phyloP scores from a whole-genome alignment of 2,113 vertebrate species.

The Muscicapa adusta region DNA sequence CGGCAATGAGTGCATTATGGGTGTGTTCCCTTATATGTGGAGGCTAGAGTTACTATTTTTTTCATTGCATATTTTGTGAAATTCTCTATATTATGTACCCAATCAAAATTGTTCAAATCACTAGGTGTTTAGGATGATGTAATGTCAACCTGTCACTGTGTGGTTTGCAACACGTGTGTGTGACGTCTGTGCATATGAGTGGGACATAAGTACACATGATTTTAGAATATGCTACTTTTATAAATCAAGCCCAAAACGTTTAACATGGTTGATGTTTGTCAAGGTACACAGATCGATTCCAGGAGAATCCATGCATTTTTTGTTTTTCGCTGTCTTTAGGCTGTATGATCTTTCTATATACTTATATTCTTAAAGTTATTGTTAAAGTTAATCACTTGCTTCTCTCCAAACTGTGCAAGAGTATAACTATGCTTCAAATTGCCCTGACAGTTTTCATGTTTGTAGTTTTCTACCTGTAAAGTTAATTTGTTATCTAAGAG shows the following conservation, averaged over 20 bases:
- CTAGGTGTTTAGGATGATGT: background rate
- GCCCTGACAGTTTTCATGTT: background rate
- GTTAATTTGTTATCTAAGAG: background rate
- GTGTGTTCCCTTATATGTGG: background rate
- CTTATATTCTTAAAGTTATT: background rate
- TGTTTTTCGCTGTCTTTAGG: background rate
- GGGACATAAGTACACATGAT: background rate
- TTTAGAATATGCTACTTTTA: background rate
- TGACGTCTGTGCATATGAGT: background rate
- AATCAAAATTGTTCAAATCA: background rate
- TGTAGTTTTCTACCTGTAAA: background rate
- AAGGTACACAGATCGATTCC: background rate
- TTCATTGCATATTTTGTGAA: background rate
- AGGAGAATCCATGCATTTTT: background rate
- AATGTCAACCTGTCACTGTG: background rate
- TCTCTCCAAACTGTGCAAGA: background rate
- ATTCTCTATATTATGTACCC: background rate
- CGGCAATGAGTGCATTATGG: background rate
- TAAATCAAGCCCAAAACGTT: background rate
- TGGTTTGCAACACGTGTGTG: background rate
- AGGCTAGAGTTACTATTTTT: background rate
- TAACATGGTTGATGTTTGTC: background rate
- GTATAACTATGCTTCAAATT: background rate
- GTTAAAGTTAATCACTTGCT: background rate
- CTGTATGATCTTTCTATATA: background rate